These are phyloP conservation scores for Sinocyclocheilus grahami DNA, from an alignment of 2,113 vertebrate genomes.

Conservation along the genomic window DNA sequence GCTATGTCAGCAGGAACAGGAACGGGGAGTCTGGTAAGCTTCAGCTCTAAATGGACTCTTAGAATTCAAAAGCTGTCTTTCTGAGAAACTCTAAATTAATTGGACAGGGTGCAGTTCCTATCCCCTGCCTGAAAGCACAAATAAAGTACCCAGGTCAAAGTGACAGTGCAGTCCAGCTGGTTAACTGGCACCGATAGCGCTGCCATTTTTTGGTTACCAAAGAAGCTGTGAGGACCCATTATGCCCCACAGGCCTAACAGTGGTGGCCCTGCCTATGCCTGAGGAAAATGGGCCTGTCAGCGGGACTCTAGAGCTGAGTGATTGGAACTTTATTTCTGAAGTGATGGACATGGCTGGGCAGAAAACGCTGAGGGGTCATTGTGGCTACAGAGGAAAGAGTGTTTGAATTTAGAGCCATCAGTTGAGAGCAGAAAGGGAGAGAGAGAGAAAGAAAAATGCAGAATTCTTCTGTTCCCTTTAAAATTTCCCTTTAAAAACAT, in stretches of 20 bases:
- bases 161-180: constrained; percentile 51
- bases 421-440: not conserved
- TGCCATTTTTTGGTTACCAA: constrained; percentile 54
- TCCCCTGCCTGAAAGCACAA: constrained; percentile 27
- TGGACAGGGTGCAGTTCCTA: not conserved
- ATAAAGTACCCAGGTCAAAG: constrained; percentile 30
- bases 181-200: constrained; percentile 52
- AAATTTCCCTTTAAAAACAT: not conserved
- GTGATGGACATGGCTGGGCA: constrained; percentile 39
- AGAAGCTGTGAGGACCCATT: constrained; percentile 58
- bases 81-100: not conserved
- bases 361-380: not conserved
- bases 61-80: constrained; percentile 7
- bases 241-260: constrained; percentile 48
- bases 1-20: not conserved
- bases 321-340: constrained; percentile 48
- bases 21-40: not conserved
- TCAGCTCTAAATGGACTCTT: constrained; percentile 24
- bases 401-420: constrained; percentile 34
- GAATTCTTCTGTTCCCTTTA: not conserved
- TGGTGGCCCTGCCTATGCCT: constrained; percentile 40
- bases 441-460: not conserved
- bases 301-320: constrained; percentile 49
- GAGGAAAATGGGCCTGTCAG: constrained; percentile 52
- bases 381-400: constrained; percentile 8